phyloP scores from a whole-genome alignment of 2,888 invertebrate species.

The Gibbula magus region DNA sequence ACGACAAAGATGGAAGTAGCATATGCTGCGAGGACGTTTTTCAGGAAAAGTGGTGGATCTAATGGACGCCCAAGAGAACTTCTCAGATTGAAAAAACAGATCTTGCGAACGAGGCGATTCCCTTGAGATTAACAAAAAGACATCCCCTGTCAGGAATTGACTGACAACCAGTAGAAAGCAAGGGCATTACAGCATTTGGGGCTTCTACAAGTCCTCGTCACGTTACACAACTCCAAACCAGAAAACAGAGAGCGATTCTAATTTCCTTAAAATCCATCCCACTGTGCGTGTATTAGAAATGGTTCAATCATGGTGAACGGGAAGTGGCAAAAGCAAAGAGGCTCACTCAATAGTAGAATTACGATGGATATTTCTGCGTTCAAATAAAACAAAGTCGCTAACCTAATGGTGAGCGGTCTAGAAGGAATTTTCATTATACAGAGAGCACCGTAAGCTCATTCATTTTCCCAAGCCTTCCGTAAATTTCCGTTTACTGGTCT shows the following conservation, averaged over 20 bases:
- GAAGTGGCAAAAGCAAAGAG: neutral
- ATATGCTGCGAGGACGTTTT: too few species aligned
- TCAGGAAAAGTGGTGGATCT: too few species aligned
- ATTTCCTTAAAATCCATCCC: slow-evolving; percentile 12
- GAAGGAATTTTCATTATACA: slow-evolving; percentile 5
- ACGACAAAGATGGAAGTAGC: too few species aligned
- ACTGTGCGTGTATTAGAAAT: neutral
- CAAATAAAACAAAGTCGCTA: slow-evolving; percentile 1
- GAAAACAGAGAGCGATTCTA: neutral
- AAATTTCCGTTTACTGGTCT: slow-evolving; percentile 11
- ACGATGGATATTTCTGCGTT: neutral
- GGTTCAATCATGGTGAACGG: neutral
- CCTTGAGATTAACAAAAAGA: neutral
- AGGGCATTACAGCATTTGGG: neutral
- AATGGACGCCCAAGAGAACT: too few species aligned
- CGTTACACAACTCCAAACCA: neutral
- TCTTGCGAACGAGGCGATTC: neutral
- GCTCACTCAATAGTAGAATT: neutral
- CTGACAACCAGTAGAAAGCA: neutral
- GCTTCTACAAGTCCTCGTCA: neutral
- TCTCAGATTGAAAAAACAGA: too few species aligned
- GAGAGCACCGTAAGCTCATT: neutral
- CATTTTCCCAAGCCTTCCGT: neutral
- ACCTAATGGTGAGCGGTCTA: neutral
- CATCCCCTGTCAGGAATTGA: neutral